Percentiles rank a stretch among this genome's conserved stretches.
phyloP scores from a whole-genome alignment of 2,113 vertebrate genomes.

The Nansenia antarctica region DNA sequence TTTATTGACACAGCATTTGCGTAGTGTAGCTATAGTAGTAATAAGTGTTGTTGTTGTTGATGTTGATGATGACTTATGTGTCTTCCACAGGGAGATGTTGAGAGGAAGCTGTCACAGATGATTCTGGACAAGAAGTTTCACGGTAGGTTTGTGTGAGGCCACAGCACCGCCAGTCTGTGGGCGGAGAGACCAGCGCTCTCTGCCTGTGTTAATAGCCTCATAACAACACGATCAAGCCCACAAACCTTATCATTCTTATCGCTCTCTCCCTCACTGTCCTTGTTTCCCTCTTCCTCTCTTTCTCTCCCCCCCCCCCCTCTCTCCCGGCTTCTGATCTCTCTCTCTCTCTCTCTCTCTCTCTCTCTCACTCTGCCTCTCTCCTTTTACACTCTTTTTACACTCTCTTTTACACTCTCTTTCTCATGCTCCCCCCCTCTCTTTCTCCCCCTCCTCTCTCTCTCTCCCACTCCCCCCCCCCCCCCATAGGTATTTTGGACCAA shows the following conservation, averaged over 20 bases:
- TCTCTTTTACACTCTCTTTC: too few species aligned
- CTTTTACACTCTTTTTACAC: too few species aligned
- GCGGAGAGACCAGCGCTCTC: background rate
- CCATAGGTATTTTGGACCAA: slow-evolving; percentile 93
- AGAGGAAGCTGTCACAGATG: slow-evolving; percentile 97
- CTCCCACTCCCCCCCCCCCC: too few species aligned
- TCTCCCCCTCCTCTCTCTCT: background rate
- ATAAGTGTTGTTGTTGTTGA: too few species aligned
- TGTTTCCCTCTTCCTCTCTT: too few species aligned
- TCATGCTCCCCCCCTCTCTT: too few species aligned
- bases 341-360: background rate
- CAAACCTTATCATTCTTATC: too few species aligned
- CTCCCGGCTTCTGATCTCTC: background rate
- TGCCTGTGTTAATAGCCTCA: background rate
- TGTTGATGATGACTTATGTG: background rate
- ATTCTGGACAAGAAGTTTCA: slow-evolving; percentile 97
- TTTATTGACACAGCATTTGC: too few species aligned
- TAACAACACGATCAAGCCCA: background rate
- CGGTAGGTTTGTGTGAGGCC: slow-evolving; percentile 67
- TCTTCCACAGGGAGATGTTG: slow-evolving; percentile 85
- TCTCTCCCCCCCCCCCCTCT: too few species aligned
- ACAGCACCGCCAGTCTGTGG: background rate
- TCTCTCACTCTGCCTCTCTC: too few species aligned
- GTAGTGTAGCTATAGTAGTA: too few species aligned
- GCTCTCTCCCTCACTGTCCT: too few species aligned